phyloP scores from a whole-genome alignment of 2,888 invertebrate species.

The Rhodophaea formosa region DNA sequence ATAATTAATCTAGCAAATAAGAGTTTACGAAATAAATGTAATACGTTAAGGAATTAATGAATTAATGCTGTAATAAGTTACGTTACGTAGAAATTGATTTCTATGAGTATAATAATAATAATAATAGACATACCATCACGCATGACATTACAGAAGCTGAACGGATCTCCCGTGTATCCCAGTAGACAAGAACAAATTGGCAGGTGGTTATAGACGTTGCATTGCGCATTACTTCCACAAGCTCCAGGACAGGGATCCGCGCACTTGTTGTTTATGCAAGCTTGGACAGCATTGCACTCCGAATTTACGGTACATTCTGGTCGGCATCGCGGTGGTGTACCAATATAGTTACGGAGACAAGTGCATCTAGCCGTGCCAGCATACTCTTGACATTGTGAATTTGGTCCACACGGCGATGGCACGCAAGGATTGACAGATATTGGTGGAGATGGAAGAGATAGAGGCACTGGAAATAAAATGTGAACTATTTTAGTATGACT shows the following conservation, averaged over 20 bases:
- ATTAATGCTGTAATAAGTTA: no score
- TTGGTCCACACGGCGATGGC: conserved; percentile 90
- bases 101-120: no score
- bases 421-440: conserved; percentile 82
- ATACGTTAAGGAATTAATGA: no score
- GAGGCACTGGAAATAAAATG: conserved; percentile 43
- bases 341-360: conserved; percentile 86
- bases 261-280: conserved; percentile 87
- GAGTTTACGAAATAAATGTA: no score
- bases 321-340: conserved; percentile 88
- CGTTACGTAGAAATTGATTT: no score
- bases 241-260: conserved; percentile 89
- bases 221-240: conserved; percentile 88
- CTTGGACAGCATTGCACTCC: conserved; percentile 85
- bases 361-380: conserved; percentile 85
- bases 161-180: conserved; percentile 89
- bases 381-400: conserved; percentile 86
- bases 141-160: conserved; percentile 70
- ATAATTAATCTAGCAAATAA: neutral
- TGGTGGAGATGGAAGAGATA: conserved; percentile 45
- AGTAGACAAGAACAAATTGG: conserved; percentile 85
- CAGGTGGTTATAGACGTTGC: conserved; percentile 86
- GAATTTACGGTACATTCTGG: conserved; percentile 87
- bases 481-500: conserved; percentile 13
- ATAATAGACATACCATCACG: conserved; percentile 23